These are phyloP conservation scores for Hippoglossus stenolepis DNA, from an alignment of 2,113 vertebrate genomes.

Conservation along the genomic window DNA sequence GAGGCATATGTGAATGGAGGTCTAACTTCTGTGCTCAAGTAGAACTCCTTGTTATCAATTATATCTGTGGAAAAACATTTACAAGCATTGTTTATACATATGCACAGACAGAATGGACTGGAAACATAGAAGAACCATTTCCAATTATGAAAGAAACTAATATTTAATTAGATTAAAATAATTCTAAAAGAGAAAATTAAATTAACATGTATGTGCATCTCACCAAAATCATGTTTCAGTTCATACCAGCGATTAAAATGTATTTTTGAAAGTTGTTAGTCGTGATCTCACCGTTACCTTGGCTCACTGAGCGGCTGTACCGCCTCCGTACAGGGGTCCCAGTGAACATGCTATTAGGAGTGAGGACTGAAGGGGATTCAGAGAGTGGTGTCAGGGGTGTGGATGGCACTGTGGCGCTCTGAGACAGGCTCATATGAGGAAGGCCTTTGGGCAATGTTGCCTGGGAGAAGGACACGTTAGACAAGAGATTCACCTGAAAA, in stretches of 20 bases:
- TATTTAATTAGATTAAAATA: no score
- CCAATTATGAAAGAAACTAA: no score
- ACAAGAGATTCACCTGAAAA: constrained; percentile 90
- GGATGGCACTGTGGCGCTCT: constrained; percentile 94
- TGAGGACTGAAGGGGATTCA: constrained; percentile 93
- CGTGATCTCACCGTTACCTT: constrained; percentile 83
- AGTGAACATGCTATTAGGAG: constrained; percentile 92
- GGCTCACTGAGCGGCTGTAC: constrained; percentile 94
- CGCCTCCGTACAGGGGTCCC: constrained; percentile 93
- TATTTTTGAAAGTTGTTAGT: neutral
- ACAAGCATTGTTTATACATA: neutral
- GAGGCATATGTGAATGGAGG: constrained; percentile 98
- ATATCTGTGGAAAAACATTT: constrained; percentile 88
- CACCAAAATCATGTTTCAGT: neutral
- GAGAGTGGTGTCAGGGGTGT: constrained; percentile 92
- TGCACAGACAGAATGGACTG: neutral
- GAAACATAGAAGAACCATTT: neutral
- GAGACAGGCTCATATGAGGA: constrained; percentile 93
- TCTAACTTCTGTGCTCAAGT: constrained; percentile 96
- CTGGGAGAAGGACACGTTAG: constrained; percentile 92
- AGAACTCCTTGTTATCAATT: constrained; percentile 99
- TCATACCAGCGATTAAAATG: neutral
- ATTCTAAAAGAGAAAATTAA: neutral
- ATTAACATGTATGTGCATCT: neutral
- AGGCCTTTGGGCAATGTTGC: constrained; percentile 88